These are phyloP conservation scores for Ictalurus punctatus DNA, from an alignment of 2,113 vertebrate genomes.

Conservation along the genomic window DNA sequence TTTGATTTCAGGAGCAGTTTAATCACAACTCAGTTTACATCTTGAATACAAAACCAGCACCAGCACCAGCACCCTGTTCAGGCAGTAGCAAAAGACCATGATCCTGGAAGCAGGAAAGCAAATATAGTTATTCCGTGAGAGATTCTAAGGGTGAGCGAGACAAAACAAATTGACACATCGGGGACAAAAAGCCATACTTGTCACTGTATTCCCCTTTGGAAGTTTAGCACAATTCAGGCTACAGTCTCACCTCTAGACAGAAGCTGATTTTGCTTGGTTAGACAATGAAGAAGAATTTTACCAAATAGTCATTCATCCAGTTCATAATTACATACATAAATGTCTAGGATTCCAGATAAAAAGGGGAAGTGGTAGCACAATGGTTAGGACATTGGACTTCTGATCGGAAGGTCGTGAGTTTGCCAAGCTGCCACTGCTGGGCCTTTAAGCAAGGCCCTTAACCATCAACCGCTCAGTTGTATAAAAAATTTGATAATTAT, in stretches of 20 bases:
- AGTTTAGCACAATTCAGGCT: neutral
- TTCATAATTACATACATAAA: neutral
- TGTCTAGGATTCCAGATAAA: neutral
- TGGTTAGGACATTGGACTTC: too few species aligned
- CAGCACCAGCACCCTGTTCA: conserved; percentile 35
- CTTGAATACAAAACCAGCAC: neutral
- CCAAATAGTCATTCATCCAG: neutral
- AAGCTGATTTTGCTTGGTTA: neutral
- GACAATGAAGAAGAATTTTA: neutral
- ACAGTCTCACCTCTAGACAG: neutral
- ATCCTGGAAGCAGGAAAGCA: conserved; percentile 54
- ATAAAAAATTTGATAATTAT: too few species aligned
- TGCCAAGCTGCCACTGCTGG: too few species aligned
- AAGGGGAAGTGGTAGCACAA: neutral
- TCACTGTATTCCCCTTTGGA: neutral
- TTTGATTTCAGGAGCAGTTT: neutral
- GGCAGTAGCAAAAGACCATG: conserved; percentile 54
- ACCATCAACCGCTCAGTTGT: too few species aligned
- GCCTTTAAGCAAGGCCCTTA: too few species aligned
- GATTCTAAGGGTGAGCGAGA: neutral
- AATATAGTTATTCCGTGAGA: neutral
- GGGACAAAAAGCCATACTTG: neutral
- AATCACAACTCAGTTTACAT: conserved; percentile 41
- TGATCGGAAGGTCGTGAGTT: too few species aligned
- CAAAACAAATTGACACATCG: neutral